These are phyloP conservation scores for Agrotis puta DNA, from an alignment of 2,888 invertebrate species.

Conservation along the genomic window DNA sequence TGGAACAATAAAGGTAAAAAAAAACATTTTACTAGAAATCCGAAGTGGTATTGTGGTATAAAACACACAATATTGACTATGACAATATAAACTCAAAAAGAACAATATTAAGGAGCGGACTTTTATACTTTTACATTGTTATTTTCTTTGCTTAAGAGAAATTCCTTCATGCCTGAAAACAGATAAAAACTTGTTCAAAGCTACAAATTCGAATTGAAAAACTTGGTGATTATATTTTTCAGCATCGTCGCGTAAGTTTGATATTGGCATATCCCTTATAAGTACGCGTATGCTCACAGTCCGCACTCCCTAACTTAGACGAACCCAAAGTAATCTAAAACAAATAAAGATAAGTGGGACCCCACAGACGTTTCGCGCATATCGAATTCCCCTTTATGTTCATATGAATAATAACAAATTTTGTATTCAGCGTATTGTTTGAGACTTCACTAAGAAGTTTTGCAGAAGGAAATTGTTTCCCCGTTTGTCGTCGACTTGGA, in stretches of 20 bases:
- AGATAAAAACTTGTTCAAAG: conserved; percentile 68
- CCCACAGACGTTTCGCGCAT: conserved; percentile 83
- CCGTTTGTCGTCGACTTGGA: conserved; percentile 67
- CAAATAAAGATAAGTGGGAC: conserved; percentile 88
- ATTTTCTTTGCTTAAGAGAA: conserved; percentile 54
- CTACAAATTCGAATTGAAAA: conserved; percentile 81
- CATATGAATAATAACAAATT: conserved; percentile 84
- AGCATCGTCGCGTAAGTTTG: conserved; percentile 68
- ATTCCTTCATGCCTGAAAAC: conserved; percentile 52
- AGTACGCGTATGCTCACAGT: conserved; percentile 80
- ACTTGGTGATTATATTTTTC: conserved; percentile 82
- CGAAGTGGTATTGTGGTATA: conserved; percentile 8
- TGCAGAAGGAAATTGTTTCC: conserved; percentile 62
- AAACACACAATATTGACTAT: conserved; percentile 37
- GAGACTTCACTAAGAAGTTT: conserved; percentile 72
- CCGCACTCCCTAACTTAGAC: conserved; percentile 78
- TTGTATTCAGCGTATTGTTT: conserved; percentile 74
- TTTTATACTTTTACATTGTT: conserved; percentile 41
- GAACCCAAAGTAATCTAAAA: conserved; percentile 89
- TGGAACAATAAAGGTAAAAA: too few species aligned
- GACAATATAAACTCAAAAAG: conserved; percentile 34
- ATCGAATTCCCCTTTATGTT: conserved; percentile 83
- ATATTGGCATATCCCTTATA: conserved; percentile 77
- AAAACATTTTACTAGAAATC: conserved; percentile 11
- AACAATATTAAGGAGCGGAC: conserved; percentile 41